Base-by-base conservation (phyloP, 2,113 vertebrate species). In the Nyctibius bracteatus region DNA sequence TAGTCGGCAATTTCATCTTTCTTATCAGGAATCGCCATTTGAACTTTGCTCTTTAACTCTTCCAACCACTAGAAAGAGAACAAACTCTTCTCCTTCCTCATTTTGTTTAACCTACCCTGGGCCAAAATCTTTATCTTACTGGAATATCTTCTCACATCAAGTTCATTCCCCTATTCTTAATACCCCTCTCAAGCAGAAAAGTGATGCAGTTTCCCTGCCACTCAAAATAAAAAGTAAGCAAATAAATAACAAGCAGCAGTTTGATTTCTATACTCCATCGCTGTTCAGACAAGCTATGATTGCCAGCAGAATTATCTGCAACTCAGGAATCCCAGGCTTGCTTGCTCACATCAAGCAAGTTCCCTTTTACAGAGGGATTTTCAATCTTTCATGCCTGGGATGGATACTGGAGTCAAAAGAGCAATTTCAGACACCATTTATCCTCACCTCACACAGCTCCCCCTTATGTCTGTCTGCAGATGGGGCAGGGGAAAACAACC, bases 371-470 rank as follows among this genome's bases (percentile, higher is more conserved):
- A 20, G 9, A 12, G 3, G 35, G 41, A 37, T n/a, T 84, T 83
- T 43, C 85, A 43, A 2, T 33, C 54, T 66, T 66, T 55, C 62
- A 5, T 23, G 31, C 12, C 65, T 74, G 61, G 49, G 59, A 25
- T 5, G 28, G 39, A 49, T 4, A 3, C 0, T 28, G 25, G 39
- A 65, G 70, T 9, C 71, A 28, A 30, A 41, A 79, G 12, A 58
- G 51, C 20, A 19, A 27, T 7, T 30, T 21, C 2, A 0, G 30
- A 24, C 51, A n/a, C 39, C 13, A 14, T 2, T 18, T 39, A 43
- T 61, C 71, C 75, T 72, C 21, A 22, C 82, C 83, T 66, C 67
- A 20, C n/a, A 83, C 86, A 94, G 95, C 95, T 94, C 90, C 87
- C 92, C 84, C 84, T 94, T 31, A 95, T 12, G 95, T 81, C 92